Base-by-base conservation (phyloP, 2,888 invertebrate species). In the Sinodicranocentrus sp. region DNA sequence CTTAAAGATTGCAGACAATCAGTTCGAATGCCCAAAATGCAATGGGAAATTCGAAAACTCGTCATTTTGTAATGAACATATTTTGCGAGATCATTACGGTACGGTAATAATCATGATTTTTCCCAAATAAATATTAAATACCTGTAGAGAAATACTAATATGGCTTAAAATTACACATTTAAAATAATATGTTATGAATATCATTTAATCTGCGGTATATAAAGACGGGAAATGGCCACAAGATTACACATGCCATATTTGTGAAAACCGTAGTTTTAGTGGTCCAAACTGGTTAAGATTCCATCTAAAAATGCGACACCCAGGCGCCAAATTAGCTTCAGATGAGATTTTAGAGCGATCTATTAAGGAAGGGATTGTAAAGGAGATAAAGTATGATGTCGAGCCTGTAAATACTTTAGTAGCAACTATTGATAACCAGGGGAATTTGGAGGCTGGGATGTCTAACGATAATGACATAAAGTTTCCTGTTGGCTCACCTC, bases 261-360 rank as follows among this genome's bases (percentile, higher is more conserved):
- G 79, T 43, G 39, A 70, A 33, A 21, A 71, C n/a, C 8, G 44
- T 0, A 26, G 33, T 44, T 78, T 70, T 23, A 68, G 19, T 25
- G 48, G 78, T 0, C 70, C 59, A 23, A 23, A 48, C n/a, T 44
- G 26, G 43, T n/a, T 78, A 3, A 33, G 70, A 1, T 13, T 21
- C n/a, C 78, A 78, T 17, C 39, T 70, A 15, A 26, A 59, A 28
- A 70, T 70, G 68, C 26, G 48, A 17, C 78, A 78, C 70, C 78
- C 63, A 54, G 71, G 71, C 6, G 39, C 25, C 0, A 79, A 63
- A 13, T 63, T 44, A 15, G 15, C 52, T 10, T 15, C 52, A 6
- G 79, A 71, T 63, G 78, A 70, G 28, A 10, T 25, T 1, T 10
- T 70, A 23, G 70, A 78, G n/a, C 59, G 61, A n/a, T 70, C 44